A percentile compares a stretch with the other conserved stretches of the same genome.
These are phyloP conservation scores for Hylia prasina DNA, from an alignment of 2,113 vertebrate species.

Conservation along the genomic window DNA sequence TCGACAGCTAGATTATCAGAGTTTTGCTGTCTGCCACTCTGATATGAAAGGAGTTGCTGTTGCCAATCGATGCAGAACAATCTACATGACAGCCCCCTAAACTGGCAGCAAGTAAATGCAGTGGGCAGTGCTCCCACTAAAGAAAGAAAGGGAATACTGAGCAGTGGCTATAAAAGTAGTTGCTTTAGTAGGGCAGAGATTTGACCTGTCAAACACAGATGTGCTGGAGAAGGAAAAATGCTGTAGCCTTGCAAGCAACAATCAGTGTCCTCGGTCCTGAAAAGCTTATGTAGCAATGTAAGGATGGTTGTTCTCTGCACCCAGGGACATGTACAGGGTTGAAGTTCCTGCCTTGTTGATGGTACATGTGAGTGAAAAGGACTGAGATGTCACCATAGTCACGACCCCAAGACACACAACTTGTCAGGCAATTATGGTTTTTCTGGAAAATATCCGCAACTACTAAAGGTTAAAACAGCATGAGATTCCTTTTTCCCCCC, in stretches of 20 bases:
- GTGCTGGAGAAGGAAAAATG: background rate
- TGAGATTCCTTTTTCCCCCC: background rate
- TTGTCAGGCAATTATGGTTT: background rate
- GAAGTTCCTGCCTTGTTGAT: background rate
- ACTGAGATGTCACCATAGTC: background rate
- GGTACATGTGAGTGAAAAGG: background rate
- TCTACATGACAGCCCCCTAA: slow-evolving; percentile 27
- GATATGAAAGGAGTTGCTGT: background rate
- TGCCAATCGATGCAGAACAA: slow-evolving; percentile 24
- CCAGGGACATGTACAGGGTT: background rate
- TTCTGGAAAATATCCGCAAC: background rate
- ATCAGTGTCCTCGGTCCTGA: background rate
- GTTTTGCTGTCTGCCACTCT: slow-evolving; percentile 27
- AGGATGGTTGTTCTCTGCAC: background rate
- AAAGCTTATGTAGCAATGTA: background rate
- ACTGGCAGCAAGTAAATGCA: background rate
- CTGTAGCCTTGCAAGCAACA: background rate
- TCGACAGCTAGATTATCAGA: background rate
- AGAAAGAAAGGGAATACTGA: background rate
- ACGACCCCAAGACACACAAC: background rate
- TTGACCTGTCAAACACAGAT: background rate
- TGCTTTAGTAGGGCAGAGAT: background rate
- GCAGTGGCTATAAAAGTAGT: background rate
- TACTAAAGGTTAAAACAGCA: background rate
- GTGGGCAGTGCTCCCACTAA: background rate